phyloP scores from a whole-genome alignment of 1,140 invertebrate genomes.

The Leguminivora glycinivorella region DNA sequence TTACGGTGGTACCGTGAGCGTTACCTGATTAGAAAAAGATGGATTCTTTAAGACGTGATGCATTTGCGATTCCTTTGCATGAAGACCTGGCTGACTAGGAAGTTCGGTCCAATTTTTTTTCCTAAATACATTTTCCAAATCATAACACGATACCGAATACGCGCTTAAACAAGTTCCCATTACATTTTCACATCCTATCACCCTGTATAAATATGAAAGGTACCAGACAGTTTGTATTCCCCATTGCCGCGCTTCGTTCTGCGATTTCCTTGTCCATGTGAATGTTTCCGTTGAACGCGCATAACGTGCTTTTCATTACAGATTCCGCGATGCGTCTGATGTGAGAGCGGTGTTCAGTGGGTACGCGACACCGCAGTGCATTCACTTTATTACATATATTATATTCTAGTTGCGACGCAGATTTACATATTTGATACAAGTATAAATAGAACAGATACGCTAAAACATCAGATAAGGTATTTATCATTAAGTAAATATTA shows the following conservation, averaged over 20 bases:
- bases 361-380: constrained; percentile 35
- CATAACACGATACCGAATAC: no score
- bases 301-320: constrained; percentile 32
- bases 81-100: no score
- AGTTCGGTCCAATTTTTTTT: no score
- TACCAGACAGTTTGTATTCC: not conserved
- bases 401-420: not conserved
- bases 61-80: no score
- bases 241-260: not conserved
- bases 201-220: no score
- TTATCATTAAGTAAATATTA: no score
- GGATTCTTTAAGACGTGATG: no score
- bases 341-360: constrained; percentile 45
- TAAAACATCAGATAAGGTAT: not conserved
- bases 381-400: not conserved
- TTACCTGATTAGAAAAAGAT: no score
- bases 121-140: no score
- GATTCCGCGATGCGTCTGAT: constrained; percentile 31
- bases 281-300: constrained; percentile 33
- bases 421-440: not conserved
- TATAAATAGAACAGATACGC: not conserved
- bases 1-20: no score
- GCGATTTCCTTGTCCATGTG: constrained; percentile 18
- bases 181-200: no score
- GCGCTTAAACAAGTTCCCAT: no score